phyloP scores from a whole-genome alignment of 2,797 vertebrate species.

The Jordanella pulchra region DNA sequence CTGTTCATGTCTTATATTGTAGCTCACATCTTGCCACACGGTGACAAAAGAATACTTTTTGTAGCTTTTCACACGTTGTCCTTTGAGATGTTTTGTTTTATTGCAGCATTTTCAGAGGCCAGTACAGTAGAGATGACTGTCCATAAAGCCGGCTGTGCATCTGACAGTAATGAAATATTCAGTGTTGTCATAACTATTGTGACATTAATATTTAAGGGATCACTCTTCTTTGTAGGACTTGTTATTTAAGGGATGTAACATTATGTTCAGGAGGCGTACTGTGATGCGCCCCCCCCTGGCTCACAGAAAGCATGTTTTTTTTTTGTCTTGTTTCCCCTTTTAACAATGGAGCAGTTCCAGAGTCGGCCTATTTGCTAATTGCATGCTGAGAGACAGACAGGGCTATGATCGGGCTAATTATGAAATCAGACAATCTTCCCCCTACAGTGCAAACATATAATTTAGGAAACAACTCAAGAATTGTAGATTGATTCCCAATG shows the following conservation, averaged over 20 bases:
- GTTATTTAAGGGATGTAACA: constrained; percentile 29
- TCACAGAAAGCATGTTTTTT: constrained; percentile 29
- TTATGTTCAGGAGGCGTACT: constrained; percentile 43
- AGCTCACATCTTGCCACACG: background rate
- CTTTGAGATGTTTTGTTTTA: background rate
- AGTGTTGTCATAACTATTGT: constrained; percentile 39
- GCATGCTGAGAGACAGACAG: constrained; percentile 65
- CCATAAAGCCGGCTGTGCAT: constrained; percentile 10
- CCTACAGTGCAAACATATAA: constrained; percentile 73
- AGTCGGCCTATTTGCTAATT: constrained; percentile 60
- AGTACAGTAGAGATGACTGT: constrained; percentile 11
- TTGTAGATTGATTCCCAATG: constrained; percentile 41
- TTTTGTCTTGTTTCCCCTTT: background rate
- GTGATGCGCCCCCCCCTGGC: constrained; percentile 29
- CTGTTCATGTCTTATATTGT: constrained; percentile 8
- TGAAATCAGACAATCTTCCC: constrained; percentile 73
- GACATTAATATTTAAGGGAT: constrained; percentile 37
- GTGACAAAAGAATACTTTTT: background rate
- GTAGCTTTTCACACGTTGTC: background rate
- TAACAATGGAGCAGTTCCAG: constrained; percentile 43
- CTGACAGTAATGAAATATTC: constrained; percentile 19
- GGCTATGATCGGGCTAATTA: constrained; percentile 73
- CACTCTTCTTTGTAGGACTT: constrained; percentile 16
- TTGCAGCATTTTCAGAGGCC: constrained; percentile 3
- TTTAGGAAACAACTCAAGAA: constrained; percentile 63